These are phyloP conservation scores for Nephotettix cincticeps DNA, from an alignment of 1,140 invertebrate genomes.

Conservation along the genomic window DNA sequence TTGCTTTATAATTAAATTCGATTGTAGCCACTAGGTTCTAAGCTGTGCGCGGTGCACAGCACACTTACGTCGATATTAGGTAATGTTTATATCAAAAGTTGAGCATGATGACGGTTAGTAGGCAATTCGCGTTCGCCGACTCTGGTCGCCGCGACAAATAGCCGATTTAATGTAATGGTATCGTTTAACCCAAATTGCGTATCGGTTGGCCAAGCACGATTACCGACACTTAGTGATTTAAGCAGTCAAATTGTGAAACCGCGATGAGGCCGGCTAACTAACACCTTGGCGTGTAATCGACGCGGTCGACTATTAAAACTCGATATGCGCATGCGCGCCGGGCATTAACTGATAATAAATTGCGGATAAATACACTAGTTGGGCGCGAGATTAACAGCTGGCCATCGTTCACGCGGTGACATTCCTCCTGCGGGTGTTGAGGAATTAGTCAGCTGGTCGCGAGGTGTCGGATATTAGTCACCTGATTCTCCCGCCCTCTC, in stretches of 20 bases:
- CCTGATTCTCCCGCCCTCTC: too few relatives aligned
- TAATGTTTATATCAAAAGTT: too few relatives aligned
- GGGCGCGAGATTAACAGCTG: neutral
- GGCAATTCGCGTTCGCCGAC: too few relatives aligned
- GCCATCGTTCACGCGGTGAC: neutral
- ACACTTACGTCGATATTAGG: too few relatives aligned
- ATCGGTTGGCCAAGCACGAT: neutral
- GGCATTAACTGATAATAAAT: constrained; percentile 9
- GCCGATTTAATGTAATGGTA: neutral
- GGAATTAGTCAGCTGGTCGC: too few relatives aligned
- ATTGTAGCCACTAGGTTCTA: too few relatives aligned
- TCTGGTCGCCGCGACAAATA: too few relatives aligned
- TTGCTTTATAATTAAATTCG: too few relatives aligned
- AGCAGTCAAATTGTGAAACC: constrained; percentile 19
- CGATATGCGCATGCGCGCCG: neutral
- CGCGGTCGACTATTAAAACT: neutral
- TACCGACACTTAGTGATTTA: neutral
- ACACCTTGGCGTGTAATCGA: constrained; percentile 12
- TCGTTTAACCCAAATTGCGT: constrained; percentile 9
- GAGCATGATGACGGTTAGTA: too few relatives aligned
- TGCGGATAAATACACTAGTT: constrained; percentile 18
- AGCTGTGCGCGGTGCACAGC: too few relatives aligned
- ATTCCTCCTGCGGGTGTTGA: neutral
- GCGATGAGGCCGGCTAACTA: neutral
- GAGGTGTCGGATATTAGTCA: too few relatives aligned